Evolutionary conservation across 1,140 invertebrate genomes (phyloP), one percentile per base, ranked within the genome.

Genomic region (Drosophila melanica): DNA sequence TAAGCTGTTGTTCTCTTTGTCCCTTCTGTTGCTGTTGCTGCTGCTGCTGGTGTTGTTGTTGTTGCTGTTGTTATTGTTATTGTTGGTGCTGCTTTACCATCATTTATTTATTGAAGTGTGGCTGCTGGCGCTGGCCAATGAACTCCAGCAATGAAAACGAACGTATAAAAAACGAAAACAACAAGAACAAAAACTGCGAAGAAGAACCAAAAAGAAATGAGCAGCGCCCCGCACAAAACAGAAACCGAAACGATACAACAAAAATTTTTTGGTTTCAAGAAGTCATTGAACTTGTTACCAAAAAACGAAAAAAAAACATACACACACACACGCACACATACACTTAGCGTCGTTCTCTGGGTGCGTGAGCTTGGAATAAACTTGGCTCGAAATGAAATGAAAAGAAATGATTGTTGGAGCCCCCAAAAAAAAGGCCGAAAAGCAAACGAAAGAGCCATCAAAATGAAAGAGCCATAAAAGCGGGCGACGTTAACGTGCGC

Each of bases 101-200:
- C 76, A 84, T 79, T 84, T 79, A 69, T 75, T 79, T 84, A 68
- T 79, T 79, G 63, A 75, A 75, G 82, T 78, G 68, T 54, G 62
- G 79, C 65, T 60, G 47, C 68, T 66, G 37, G 66, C 33, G 59
- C 33, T 78, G 79, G 82, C 79, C 84, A 87, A 87, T 87, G 84
- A 87, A 87, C 84, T 87, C 82, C 69, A 89, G 84, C 84, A 87
- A 87, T 89, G 84, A 87, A 87, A 87, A 87, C 84, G 84, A 87
- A 87, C 75, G 84, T 89, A 79, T 89, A 89, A 87, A 89, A 89
- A 84, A 87, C 79, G 80, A 87, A 76, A 82, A 87, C 79, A 87
- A 89, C 79, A 87, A 87, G 79, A 87, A 87, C 79, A 60, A 58
- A 66, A 65, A 50, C 62, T 35, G 65, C 54, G 73, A 79, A 80